phyloP scores from a whole-genome alignment of 2,113 vertebrate genomes.

The Peromyscus leucopus region DNA sequence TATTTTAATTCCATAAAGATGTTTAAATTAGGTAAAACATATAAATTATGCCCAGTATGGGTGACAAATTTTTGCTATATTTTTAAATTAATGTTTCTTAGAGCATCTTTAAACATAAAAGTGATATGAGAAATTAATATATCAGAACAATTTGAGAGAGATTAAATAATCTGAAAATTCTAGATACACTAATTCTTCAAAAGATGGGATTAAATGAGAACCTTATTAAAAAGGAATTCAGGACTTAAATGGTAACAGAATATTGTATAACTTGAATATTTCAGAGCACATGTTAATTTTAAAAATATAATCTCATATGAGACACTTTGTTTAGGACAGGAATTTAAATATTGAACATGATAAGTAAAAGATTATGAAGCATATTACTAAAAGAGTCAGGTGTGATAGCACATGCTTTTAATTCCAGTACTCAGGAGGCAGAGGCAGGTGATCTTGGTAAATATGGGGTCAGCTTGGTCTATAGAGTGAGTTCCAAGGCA shows the following conservation, averaged over 20 bases:
- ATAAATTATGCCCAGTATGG: neutral
- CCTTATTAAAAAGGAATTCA: neutral
- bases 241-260: neutral
- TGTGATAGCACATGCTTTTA: neutral
- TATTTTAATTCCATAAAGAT: neutral
- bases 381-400: neutral
- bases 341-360: conserved; percentile 18
- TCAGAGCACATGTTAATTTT: neutral
- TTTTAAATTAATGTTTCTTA: neutral
- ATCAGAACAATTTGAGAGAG: neutral
- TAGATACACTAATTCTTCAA: neutral
- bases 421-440: neutral
- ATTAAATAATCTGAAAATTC: neutral
- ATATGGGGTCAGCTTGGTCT: neutral
- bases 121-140: neutral
- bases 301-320: neutral
- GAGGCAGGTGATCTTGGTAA: neutral
- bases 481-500: neutral
- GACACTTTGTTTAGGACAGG: neutral
- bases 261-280: neutral
- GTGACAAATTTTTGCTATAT: neutral
- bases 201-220: neutral
- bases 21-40: neutral
- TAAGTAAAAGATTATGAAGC: neutral
- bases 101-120: neutral